Evolutionary conservation across 2,797 vertebrate genomes (phyloP), one percentile per base, ranked within the genome.

Genomic region (Odontamblyopus rebecca): DNA sequence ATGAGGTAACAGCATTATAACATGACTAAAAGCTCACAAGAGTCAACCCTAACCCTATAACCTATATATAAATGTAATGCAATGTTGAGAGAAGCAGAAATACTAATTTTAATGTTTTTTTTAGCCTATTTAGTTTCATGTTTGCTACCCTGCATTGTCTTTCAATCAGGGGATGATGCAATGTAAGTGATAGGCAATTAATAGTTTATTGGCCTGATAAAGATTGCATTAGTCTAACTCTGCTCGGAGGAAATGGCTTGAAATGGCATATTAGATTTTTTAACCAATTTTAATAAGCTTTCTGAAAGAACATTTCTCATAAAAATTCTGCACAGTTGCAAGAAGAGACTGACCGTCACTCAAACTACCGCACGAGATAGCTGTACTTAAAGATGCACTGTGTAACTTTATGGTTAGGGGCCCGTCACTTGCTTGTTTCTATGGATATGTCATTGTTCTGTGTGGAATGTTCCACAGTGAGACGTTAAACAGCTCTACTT

Each of bases 81-180:
- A 12, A 29, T 29, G 4, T 60, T 13, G 57, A 29, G 57, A 27
- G 6, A 30, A 60, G 27, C 4, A 57, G 19, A 57, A 57, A 26
- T 57, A 11, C 9, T 1, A 23, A 1, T 56, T 54, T 15, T 4
- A 15, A 27, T 27, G 23, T 11, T 27, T 27, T 59, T 3, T 57
- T 59, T 27, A 26, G 12, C 57, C 15, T 29, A 12, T 29, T 29
- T 60, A 16, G 12, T 30, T 60, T 29, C 12, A 5, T 27, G 26
- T 59, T 59, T 11, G 56, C 56, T 59, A 26, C 26, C 15, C 5
- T 30, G 27, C 27, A 60, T 16, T 30, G 57, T 60, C 4, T 60
- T 60, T 60, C 57, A 60, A 16, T 60, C 57, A 60, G 27, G 57
- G 30, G 57, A 30, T 60, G 57, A 60, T 60, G 57, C 57, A 60